Base-by-base conservation (phyloP, 1,140 invertebrate genomes). In the Drosophila elegans region DNA sequence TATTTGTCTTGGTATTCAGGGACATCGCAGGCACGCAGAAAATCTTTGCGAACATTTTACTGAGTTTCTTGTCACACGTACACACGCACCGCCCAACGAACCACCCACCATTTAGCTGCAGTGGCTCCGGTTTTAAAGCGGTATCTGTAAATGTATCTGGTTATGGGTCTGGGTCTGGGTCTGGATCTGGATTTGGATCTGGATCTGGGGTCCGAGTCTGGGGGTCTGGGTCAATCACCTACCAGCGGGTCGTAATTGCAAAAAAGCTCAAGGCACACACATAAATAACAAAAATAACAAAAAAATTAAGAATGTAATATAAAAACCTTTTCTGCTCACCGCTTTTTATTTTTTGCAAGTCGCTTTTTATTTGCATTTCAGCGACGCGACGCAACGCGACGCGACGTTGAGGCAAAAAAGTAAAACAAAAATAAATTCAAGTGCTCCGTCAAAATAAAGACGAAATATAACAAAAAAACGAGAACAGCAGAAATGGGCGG, bases 191-290 rank as follows among this genome's bases (percentile, higher is more conserved):
- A 12, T 44, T 13, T 64, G 61, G 39, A 29, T 25, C n/a, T 42
- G 46, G 45, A 16, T 34, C 11, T 36, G 48, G 39, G 54, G 69
- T 57, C 49, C 54, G 73, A 39, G 56, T 21, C 32, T 54, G 62
- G 44, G 44, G 68, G 61, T 64, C 75, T 64, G 78, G 82, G 82
- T 85, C 83, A 85, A 82, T 86, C 82, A 85, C 83, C 79, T 48
- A 63, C 29, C 73, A 42, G 72, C 69, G 67, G 75, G 76, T 74
- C 81, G 73, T 82, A 71, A 77, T 78, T 73, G 62, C 74, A 21
- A 52, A 74, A 67, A 62, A 62, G 54, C 45, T 44, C 56, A 61
- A 46, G 60, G 36, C 55, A 54, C 34, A 52, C 55, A 52, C 42
- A 16, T 54, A 79, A 81, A 59, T 59, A 66, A 54, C 69, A 74